Conservation (phyloP, 2,113 vertebrate genomes). For the Calypte anna region DNA sequence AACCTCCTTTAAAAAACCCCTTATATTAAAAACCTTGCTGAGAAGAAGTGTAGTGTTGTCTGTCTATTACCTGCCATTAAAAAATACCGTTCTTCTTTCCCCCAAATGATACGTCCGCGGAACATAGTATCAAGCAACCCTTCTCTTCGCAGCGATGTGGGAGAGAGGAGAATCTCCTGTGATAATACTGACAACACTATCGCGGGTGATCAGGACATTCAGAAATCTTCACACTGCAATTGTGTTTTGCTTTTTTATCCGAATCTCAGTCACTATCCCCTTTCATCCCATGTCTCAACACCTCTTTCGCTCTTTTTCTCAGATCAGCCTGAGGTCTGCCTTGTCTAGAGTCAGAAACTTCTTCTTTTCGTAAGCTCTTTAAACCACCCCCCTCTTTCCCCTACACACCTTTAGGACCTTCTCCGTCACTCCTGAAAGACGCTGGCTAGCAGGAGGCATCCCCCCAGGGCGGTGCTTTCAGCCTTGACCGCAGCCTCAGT, state of each 20-base stretch:
- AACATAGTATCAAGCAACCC: not conserved
- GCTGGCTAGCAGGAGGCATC: not conserved
- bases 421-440: not conserved
- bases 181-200: not conserved
- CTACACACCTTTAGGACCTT: not conserved
- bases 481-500: not conserved
- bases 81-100: not conserved
- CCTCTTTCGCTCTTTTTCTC: not conserved
- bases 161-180: not conserved
- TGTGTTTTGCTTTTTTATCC: not conserved
- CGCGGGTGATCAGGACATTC: not conserved
- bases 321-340: not conserved
- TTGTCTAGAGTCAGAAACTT: not conserved
- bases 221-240: not conserved
- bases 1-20: not conserved
- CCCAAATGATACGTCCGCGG: too few relatives aligned
- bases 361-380: not conserved
- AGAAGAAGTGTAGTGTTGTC: not conserved
- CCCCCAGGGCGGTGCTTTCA: not conserved
- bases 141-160: accelerated
- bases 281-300: not conserved
- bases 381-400: not conserved
- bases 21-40: not conserved
- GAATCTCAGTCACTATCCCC: not conserved
- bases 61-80: not conserved